phyloP scores from a whole-genome alignment of 2,797 vertebrate species.

The Mormyrus hasselquistii region DNA sequence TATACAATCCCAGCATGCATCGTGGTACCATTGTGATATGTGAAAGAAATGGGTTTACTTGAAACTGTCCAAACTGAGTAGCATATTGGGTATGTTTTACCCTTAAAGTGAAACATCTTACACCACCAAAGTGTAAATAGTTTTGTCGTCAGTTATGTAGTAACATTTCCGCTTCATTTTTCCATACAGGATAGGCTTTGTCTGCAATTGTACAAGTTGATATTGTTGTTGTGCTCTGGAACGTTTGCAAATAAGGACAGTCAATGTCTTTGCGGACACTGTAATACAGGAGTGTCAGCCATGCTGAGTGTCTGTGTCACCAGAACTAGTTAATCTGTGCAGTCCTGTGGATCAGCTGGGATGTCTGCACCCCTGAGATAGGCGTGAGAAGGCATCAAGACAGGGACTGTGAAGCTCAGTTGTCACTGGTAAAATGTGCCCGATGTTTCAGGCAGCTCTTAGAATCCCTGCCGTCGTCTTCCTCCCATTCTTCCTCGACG shows the following conservation, averaged over 20 bases:
- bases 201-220: neutral
- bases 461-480: conserved; percentile 31
- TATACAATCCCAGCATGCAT: conserved; percentile 32
- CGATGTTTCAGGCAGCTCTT: conserved; percentile 36
- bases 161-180: neutral
- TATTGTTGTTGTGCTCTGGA: neutral
- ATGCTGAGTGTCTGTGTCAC: neutral
- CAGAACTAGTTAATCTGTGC: neutral
- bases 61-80: neutral
- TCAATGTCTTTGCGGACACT: neutral
- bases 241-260: neutral
- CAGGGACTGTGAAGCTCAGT: conserved; percentile 21
- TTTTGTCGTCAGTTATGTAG: neutral
- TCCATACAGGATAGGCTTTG: neutral
- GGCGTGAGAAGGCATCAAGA: neutral
- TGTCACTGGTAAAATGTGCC: conserved; percentile 40
- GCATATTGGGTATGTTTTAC: neutral
- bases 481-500: conserved; percentile 38
- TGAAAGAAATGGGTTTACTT: neutral
- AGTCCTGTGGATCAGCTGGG: neutral
- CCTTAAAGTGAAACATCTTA: neutral
- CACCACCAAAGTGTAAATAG: neutral
- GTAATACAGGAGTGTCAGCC: neutral
- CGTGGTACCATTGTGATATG: conserved; percentile 3
- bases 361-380: neutral